Percentiles rank a stretch among this genome's conserved stretches.
These are phyloP conservation scores for Cynodonichthys magdalenae DNA, from an alignment of 2,797 vertebrate species.

Conservation along the genomic window DNA sequence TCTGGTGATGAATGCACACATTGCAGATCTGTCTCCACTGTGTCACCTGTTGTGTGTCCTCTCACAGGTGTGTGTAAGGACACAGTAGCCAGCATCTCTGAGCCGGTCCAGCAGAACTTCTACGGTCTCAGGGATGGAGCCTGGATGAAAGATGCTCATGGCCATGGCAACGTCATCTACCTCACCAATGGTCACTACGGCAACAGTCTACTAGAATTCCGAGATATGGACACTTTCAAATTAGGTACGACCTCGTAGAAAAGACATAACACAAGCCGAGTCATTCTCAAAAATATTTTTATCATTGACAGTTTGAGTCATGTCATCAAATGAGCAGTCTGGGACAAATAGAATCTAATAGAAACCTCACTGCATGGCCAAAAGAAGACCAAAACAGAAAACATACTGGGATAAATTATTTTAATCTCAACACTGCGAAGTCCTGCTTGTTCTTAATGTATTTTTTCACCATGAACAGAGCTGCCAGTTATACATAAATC, in stretches of 20 bases:
- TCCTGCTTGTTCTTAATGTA: no score
- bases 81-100: constrained; percentile 90
- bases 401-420: no score
- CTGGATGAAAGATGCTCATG: constrained; percentile 95
- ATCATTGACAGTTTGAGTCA: no score
- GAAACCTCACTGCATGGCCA: no score
- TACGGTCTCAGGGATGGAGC: constrained; percentile 90
- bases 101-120: constrained; percentile 87
- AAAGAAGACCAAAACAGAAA: no score
- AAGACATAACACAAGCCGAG: no score
- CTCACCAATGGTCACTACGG: constrained; percentile 92
- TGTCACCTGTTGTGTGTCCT: constrained; percentile 12
- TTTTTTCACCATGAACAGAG: no score
- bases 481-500: no score
- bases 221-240: constrained; percentile 90
- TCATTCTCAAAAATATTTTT: no score
- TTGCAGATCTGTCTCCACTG: not conserved
- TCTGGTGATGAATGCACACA: not conserved
- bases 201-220: constrained; percentile 89
- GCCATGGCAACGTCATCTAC: constrained; percentile 89
- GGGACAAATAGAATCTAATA: no score
- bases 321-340: no score
- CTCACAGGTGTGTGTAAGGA: constrained; percentile 89
- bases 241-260: constrained; percentile 79
- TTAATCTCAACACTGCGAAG: no score